A percentile compares a stretch with the other conserved stretches of the same genome.
These are phyloP conservation scores for Corticium candelabrum DNA, from an alignment of 37 sponge, comb jelly and placozoan species.

Conservation along the genomic window DNA sequence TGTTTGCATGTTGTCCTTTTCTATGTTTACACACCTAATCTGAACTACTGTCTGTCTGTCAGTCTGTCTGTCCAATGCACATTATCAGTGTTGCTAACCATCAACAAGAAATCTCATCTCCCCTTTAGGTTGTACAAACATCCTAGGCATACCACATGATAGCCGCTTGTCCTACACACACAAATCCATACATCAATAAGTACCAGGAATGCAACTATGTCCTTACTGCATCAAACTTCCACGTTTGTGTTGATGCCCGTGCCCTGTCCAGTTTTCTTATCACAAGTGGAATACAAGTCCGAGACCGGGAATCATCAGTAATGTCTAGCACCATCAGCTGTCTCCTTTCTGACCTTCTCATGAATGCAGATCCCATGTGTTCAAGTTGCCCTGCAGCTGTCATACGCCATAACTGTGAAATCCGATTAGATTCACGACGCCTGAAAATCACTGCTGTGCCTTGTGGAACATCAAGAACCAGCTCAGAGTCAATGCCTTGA, in stretches of 20 bases:
- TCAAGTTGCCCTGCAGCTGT: constrained; percentile 52
- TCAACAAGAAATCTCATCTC: no score
- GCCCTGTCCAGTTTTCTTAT: constrained; percentile 22
- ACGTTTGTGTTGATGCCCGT: constrained; percentile 41
- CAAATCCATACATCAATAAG: no score
- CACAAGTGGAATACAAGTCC: constrained; percentile 31
- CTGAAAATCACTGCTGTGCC: constrained; percentile 64
- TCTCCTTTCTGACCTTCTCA: neutral
- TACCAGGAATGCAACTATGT: neutral
- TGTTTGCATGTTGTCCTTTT: no score
- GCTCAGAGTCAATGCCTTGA: neutral
- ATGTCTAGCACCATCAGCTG: constrained; percentile 60
- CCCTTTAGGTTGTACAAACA: no score
- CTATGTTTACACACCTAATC: no score
- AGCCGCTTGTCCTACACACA: no score
- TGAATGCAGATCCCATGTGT: constrained; percentile 33
- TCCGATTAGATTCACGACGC: constrained; percentile 16
- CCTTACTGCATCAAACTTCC: constrained; percentile 59
- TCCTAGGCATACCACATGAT: no score
- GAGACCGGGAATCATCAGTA: constrained; percentile 7
- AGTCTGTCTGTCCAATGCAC: no score
- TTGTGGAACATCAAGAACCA: constrained; percentile 75
- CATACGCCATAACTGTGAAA: constrained; percentile 81
- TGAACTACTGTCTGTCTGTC: no score
- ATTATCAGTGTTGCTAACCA: no score